Evolutionary conservation across 2,888 invertebrate species (phyloP).

Genomic region (Athalia circularis): DNA sequence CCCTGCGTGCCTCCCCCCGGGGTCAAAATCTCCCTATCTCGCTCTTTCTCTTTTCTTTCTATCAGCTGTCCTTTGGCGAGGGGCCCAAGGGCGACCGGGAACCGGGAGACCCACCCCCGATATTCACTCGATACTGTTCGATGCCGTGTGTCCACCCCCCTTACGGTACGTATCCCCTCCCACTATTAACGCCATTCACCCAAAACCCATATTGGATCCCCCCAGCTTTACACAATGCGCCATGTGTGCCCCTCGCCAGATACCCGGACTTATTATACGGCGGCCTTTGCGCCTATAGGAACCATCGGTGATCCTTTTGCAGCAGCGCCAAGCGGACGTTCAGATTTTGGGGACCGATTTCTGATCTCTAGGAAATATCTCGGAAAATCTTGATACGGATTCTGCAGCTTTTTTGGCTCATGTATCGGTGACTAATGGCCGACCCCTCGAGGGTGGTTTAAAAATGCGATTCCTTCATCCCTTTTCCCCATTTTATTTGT

Average conservation of each 20-base stretch:
- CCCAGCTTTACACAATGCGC: constrained; percentile 60
- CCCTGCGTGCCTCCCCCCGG: constrained; percentile 48
- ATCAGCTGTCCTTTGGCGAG: constrained; percentile 69
- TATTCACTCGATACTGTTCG: constrained; percentile 52
- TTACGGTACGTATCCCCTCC: constrained; percentile 64
- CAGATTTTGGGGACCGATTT: constrained; percentile 41
- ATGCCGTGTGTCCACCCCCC: constrained; percentile 43
- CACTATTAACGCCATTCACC: constrained; percentile 69
- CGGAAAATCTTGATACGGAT: constrained; percentile 2
- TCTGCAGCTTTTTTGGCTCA: constrained; percentile 3
- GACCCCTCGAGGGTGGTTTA: neutral
- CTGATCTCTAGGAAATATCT: constrained; percentile 35
- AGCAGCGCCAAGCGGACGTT: neutral
- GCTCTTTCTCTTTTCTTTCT: constrained; percentile 49
- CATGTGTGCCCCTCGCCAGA: constrained; percentile 53
- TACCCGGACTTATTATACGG: constrained; percentile 46
- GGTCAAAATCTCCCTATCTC: constrained; percentile 53
- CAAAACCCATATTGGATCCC: constrained; percentile 63
- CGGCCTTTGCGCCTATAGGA: constrained; percentile 28
- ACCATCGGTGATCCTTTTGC: no score
- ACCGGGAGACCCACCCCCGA: constrained; percentile 66
- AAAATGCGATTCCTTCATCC: neutral
- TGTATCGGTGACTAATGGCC: neutral
- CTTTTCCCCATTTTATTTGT: neutral
- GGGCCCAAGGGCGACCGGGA: constrained; percentile 13